Conservation (phyloP, 2,888 invertebrate species). For the Leucoma salicis region DNA sequence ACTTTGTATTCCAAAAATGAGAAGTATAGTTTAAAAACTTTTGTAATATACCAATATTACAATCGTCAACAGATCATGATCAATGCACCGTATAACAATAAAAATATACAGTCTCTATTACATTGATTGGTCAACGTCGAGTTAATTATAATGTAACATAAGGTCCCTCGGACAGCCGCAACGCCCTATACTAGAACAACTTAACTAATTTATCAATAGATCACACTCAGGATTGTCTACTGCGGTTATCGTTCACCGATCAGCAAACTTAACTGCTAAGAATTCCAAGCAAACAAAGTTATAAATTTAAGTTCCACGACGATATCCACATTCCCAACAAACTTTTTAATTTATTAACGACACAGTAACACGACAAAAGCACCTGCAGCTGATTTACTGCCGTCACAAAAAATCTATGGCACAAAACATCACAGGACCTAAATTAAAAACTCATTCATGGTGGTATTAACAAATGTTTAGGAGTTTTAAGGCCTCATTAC, state of each 20-base stretch:
- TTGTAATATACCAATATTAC: no score
- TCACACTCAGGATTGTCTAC: no score
- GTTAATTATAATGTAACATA: no score
- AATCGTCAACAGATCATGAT: no score
- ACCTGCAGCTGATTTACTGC: slow-evolving; percentile 33
- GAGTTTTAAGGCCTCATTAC: slow-evolving; percentile 61
- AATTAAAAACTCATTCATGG: slow-evolving; percentile 69
- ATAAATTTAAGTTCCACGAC: not conserved
- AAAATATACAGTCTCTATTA: no score
- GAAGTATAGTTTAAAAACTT: no score
- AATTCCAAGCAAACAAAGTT: not conserved
- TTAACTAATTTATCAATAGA: no score
- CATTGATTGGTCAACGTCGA: no score
- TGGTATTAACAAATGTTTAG: slow-evolving; percentile 69
- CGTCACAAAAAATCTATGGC: slow-evolving; percentile 22
- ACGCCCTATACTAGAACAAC: no score
- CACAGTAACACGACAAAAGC: slow-evolving; percentile 11
- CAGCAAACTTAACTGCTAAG: not conserved
- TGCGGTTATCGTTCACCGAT: not conserved
- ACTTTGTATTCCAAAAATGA: not conserved
- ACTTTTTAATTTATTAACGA: slow-evolving; percentile 19
- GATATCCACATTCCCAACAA: slow-evolving; percentile 1
- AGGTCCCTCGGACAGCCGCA: no score
- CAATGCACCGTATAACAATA: no score
- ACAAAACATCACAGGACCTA: slow-evolving; percentile 37